Evolutionary conservation across 2,888 invertebrate species (phyloP).

Genomic region (Eupithecia tripunctaria): DNA sequence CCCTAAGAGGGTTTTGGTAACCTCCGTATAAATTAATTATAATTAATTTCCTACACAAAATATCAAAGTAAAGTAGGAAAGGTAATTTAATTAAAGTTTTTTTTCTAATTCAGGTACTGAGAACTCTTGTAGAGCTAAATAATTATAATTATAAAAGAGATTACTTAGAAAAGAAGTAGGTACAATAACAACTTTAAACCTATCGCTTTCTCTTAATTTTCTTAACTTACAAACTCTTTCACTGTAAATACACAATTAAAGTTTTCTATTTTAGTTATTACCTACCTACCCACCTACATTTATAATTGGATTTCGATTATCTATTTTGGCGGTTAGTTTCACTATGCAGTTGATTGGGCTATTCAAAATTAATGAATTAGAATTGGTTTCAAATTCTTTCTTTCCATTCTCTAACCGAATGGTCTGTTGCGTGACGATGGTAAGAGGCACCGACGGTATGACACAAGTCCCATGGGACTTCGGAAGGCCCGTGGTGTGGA

Average conservation of each 20-base stretch:
- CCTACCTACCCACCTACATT: conserved; percentile 2
- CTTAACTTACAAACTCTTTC: neutral
- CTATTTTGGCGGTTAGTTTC: conserved; percentile 15
- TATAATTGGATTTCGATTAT: conserved; percentile 19
- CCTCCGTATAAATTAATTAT: too few relatives aligned
- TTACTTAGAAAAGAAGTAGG: neutral
- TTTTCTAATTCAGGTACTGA: neutral
- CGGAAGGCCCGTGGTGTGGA: too few relatives aligned
- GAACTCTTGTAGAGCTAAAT: neutral
- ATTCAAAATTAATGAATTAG: neutral
- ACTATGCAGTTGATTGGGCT: conserved; percentile 17
- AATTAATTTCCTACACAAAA: too few relatives aligned
- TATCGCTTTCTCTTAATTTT: neutral
- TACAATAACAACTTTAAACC: neutral
- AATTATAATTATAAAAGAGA: neutral
- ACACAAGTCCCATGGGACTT: too few relatives aligned
- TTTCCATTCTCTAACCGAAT: too few relatives aligned
- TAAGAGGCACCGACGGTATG: too few relatives aligned
- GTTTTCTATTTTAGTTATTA: conserved; percentile 16
- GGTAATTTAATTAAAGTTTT: neutral
- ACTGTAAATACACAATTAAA: conserved; percentile 15
- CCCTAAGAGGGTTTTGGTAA: too few relatives aligned
- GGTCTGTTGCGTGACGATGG: too few relatives aligned
- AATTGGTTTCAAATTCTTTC: neutral
- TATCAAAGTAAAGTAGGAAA: neutral